Evolutionary conservation across 2,113 vertebrate genomes (phyloP).

Genomic region (Tapirus terrestris): DNA sequence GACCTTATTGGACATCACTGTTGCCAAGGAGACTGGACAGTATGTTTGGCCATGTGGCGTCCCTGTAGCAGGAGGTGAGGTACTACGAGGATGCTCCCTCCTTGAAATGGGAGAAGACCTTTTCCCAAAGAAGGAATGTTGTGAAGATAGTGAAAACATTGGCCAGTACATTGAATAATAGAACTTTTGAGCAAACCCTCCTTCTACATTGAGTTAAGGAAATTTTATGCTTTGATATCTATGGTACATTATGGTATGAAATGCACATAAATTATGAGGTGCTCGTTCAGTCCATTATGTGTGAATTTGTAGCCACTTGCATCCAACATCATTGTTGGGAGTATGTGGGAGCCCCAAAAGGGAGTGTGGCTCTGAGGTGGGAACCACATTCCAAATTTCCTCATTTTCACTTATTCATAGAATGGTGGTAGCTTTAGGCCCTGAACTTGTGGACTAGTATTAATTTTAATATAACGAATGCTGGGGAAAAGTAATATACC

Average conservation of each 20-base stretch:
- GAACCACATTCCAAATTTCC: background rate
- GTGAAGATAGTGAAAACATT: background rate
- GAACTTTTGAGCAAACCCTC: background rate
- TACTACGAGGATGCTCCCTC: too few species aligned
- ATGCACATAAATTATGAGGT: background rate
- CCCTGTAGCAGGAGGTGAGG: background rate
- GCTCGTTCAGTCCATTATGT: too few species aligned
- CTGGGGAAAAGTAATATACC: background rate
- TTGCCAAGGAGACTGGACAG: background rate
- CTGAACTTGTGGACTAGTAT: background rate
- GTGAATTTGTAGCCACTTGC: background rate
- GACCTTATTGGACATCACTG: background rate
- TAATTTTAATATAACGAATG: background rate
- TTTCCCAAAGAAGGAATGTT: background rate
- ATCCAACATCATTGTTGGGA: background rate
- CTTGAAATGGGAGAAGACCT: background rate
- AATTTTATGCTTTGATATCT: background rate
- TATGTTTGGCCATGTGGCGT: fast-evolving
- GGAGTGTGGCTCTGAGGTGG: background rate
- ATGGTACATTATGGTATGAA: background rate
- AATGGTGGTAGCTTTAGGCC: background rate
- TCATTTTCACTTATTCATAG: background rate
- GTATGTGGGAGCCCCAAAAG: background rate
- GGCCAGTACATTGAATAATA: too few species aligned
- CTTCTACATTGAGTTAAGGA: background rate